These are phyloP conservation scores for Morus bassanus DNA, from an alignment of 2,797 vertebrate species.

Conservation along the genomic window DNA sequence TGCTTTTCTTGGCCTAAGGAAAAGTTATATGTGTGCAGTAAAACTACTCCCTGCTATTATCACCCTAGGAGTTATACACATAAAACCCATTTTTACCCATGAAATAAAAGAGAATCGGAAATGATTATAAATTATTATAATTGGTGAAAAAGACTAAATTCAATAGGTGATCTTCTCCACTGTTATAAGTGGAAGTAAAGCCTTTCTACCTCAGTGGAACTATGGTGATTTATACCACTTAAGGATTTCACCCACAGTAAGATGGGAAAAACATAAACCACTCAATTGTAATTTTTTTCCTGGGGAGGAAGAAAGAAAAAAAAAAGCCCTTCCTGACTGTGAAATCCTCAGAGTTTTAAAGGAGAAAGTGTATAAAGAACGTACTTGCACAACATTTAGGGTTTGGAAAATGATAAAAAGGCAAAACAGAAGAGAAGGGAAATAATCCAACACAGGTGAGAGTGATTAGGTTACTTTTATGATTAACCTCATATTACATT, in stretches of 20 bases:
- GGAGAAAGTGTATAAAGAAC: neutral
- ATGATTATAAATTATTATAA: conserved; percentile 6
- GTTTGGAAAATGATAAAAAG: neutral
- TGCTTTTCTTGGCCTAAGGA: conserved; percentile 57
- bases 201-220: neutral
- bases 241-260: neutral
- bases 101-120: conserved; percentile 39
- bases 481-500: neutral
- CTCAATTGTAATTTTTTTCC: neutral
- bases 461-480: neutral
- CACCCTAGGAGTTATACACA: conserved; percentile 51
- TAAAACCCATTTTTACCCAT: conserved; percentile 11
- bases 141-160: conserved; percentile 21
- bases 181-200: neutral
- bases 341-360: neutral
- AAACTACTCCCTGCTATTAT: conserved; percentile 62
- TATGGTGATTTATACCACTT: neutral
- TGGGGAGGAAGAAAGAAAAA: too few species aligned
- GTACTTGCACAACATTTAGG: neutral
- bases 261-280: neutral
- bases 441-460: neutral
- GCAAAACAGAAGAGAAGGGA: neutral
- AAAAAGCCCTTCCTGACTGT: neutral
- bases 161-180: neutral
- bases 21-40: conserved; percentile 45